phyloP scores from a whole-genome alignment of 2,797 vertebrate genomes.

The Manis crassicaudata region DNA sequence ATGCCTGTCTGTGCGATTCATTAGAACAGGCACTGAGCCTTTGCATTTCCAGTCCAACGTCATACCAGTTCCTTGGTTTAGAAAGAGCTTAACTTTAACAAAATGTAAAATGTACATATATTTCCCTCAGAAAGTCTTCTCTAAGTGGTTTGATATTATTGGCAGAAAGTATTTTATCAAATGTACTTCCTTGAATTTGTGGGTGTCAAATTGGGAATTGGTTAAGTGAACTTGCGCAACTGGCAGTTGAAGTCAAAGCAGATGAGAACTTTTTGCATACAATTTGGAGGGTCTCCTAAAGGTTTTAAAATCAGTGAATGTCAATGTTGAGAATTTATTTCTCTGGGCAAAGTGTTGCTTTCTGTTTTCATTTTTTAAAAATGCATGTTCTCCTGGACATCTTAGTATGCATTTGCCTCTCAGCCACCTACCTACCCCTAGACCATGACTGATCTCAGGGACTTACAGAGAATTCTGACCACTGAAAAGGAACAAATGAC shows the following conservation, averaged over 20 bases:
- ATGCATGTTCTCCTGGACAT: neutral
- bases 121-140: neutral
- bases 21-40: accelerated
- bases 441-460: neutral
- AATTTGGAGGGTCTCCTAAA: neutral
- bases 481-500: neutral
- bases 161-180: neutral
- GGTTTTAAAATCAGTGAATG: neutral
- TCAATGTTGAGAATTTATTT: neutral
- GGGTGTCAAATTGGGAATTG: neutral
- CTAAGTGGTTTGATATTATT: neutral
- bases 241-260: neutral
- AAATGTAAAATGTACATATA: neutral
- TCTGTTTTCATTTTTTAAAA: neutral
- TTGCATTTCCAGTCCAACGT: neutral
- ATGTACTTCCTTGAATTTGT: neutral
- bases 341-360: neutral
- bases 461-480: neutral
- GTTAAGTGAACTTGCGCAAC: neutral
- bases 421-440: neutral
- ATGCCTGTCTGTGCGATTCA: constrained; percentile 50
- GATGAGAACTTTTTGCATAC: neutral
- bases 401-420: neutral
- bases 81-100: neutral
- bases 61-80: neutral